phyloP scores from a whole-genome alignment of 2,888 invertebrate species.

The Zaprionus obscuricornis region DNA sequence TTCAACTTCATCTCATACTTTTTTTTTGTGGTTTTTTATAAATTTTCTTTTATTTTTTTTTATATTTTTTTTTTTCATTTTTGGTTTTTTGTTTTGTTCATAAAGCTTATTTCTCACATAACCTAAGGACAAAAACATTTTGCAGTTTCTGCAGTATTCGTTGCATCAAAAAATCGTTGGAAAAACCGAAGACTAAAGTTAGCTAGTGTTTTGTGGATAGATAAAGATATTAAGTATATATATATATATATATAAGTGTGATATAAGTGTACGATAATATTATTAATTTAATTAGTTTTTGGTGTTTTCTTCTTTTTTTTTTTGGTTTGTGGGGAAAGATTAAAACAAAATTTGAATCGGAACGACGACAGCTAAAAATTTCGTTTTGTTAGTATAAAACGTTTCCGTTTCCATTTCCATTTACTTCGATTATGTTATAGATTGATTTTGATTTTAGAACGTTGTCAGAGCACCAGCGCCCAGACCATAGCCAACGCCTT shows the following conservation, averaged over 20 bases:
- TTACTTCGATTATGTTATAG: too few species aligned
- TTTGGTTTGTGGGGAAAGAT: slow-evolving; percentile 22
- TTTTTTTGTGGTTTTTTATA: slow-evolving; percentile 25
- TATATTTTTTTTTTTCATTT: slow-evolving; percentile 22
- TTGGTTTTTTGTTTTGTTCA: slow-evolving; percentile 32
- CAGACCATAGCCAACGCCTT: slow-evolving; percentile 95
- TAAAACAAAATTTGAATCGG: slow-evolving; percentile 56
- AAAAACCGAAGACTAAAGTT: slow-evolving; percentile 76
- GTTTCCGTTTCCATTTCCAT: too few species aligned
- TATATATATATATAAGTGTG: too few species aligned
- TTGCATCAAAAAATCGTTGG: slow-evolving; percentile 79
- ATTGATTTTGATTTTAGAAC: slow-evolving; percentile 87
- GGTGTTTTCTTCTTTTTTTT: too few species aligned
- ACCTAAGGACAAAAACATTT: slow-evolving; percentile 71
- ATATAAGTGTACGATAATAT: too few species aligned
- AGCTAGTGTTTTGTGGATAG: slow-evolving; percentile 59
- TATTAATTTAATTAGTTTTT: slow-evolving; percentile 36
- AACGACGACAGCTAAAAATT: slow-evolving; percentile 38
- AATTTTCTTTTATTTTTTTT: slow-evolving; percentile 42
- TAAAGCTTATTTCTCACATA: slow-evolving; percentile 75
- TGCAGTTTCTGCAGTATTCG: slow-evolving; percentile 51
- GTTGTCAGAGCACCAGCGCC: slow-evolving; percentile 95
- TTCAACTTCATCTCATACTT: slow-evolving; percentile 40
- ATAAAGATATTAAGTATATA: too few species aligned
- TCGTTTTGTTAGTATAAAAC: neutral